Percentiles rank a stretch among this genome's conserved stretches.
phyloP scores from a whole-genome alignment of 2,797 vertebrate genomes.

The Syngnathus acus region DNA sequence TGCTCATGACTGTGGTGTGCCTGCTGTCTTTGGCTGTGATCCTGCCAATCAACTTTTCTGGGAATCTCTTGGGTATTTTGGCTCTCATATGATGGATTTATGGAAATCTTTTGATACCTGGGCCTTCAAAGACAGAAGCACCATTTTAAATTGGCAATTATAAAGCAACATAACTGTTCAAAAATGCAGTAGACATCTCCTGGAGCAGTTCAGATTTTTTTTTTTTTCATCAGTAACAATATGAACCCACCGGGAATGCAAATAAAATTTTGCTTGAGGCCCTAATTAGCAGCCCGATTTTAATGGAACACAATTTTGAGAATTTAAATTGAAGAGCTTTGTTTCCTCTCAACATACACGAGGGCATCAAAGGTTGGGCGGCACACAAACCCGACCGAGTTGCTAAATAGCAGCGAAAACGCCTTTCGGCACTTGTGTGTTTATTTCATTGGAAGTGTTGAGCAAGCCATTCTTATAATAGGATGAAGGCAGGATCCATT shows the following conservation, averaged over 20 bases:
- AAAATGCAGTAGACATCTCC: not conserved
- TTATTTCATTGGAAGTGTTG: conserved; percentile 40
- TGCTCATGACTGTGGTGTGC: conserved; percentile 83
- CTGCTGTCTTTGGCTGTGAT: conserved; percentile 89
- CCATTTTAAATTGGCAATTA: not conserved
- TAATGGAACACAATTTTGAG: not conserved
- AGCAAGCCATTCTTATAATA: conserved; percentile 39
- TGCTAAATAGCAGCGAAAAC: conserved; percentile 38
- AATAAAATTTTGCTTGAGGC: too few relatives aligned
- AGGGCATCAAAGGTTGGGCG: conserved; percentile 32
- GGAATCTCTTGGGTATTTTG: conserved; percentile 84
- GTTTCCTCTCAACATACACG: conserved; percentile 43
- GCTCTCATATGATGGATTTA: not conserved
- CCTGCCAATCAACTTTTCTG: conserved; percentile 91
- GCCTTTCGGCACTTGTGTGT: conserved; percentile 38
- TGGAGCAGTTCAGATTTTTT: not conserved
- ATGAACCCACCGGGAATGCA: not conserved
- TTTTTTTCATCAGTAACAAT: not conserved
- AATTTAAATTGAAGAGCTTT: conserved; percentile 27
- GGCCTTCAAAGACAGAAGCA: not conserved
- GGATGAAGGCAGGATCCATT: conserved; percentile 34
- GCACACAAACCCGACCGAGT: conserved; percentile 11
- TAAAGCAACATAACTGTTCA: not conserved
- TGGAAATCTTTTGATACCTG: not conserved
- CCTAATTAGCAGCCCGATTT: too few relatives aligned